Conservation (phyloP, 2,797 vertebrate species). For the Meriones psammophilus region DNA sequence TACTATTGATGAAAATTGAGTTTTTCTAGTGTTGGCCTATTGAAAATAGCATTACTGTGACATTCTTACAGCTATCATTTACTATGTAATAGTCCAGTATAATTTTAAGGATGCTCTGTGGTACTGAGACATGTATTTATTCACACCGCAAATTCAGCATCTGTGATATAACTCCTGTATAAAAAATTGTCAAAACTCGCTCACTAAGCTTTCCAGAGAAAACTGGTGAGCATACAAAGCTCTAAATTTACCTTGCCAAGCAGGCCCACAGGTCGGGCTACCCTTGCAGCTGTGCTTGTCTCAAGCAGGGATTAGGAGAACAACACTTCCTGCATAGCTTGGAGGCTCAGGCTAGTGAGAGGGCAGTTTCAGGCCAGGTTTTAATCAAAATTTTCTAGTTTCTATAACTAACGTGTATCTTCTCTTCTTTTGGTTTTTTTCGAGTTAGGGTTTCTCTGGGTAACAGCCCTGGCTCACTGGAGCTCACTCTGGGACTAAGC, state of each 20-base stretch:
- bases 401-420: background rate
- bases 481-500: no score
- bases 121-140: background rate
- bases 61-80: background rate
- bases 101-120: background rate
- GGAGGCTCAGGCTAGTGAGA: background rate
- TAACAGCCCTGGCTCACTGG: no score
- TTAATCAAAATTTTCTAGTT: background rate
- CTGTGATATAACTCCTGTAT: background rate
- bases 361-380: background rate
- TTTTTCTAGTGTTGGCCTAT: background rate
- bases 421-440: no score
- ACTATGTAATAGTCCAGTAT: background rate
- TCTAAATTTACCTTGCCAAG: background rate
- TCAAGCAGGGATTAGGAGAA: background rate
- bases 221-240: background rate
- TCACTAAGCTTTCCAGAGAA: background rate
- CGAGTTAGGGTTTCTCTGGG: no score
- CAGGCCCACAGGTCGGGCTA: background rate
- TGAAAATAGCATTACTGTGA: background rate
- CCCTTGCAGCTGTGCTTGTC: background rate
- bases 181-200: background rate
- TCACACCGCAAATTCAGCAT: slow-evolving; percentile 2
- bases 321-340: background rate
- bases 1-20: background rate